Base-by-base conservation (phyloP, 1,140 invertebrate genomes). In the Adelges cooleyi region DNA sequence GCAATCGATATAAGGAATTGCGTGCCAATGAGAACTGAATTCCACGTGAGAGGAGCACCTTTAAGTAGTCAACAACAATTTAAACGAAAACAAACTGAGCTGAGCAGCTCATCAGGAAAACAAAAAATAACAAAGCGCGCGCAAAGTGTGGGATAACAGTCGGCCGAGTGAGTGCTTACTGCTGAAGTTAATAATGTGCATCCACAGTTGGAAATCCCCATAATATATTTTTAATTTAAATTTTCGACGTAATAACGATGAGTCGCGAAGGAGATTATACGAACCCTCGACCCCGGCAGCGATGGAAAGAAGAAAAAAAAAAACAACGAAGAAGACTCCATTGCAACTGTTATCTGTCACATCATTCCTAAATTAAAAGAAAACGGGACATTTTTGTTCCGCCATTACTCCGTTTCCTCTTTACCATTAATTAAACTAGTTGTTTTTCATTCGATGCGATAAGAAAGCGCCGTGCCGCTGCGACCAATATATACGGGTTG, bases 181-280 rank as follows among this genome's bases (percentile, higher is more conserved):
- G 22, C 36, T 25, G n/a, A n/a, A n/a, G n/a, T n/a, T 42, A 42
- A 25, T 23, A 42, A 56, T n/a, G 52, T 9, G 20, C 18, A 25
- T 42, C 52, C 20, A n/a, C 6, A 13, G 29, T 33, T 33, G 11
- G 11, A 5, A 33, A 54, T 40, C 52, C n/a, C 52, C n/a, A n/a
- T 42, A 38, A 23, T 54, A 38, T 54, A 20, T 54, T 54, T 54
- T 54, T 54, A 54, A 54, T 54, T 42, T 54, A 42, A 54, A 54
- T 40, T 54, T 33, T 25, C 13, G 13, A 23, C 52, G 52, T 25
- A 38, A 54, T 54, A 42, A 54, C 23, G 36, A 42, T 40, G 36
- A 42, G 22, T 18, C 52, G 3, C 5, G 51, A 38, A 18, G 33
- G 0, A 27, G 0, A 27, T 33, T 33, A 33, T 33, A 6, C 0